Evolutionary conservation across 1,140 invertebrate genomes (phyloP).

Genomic region (Drosophila cardini): DNA sequence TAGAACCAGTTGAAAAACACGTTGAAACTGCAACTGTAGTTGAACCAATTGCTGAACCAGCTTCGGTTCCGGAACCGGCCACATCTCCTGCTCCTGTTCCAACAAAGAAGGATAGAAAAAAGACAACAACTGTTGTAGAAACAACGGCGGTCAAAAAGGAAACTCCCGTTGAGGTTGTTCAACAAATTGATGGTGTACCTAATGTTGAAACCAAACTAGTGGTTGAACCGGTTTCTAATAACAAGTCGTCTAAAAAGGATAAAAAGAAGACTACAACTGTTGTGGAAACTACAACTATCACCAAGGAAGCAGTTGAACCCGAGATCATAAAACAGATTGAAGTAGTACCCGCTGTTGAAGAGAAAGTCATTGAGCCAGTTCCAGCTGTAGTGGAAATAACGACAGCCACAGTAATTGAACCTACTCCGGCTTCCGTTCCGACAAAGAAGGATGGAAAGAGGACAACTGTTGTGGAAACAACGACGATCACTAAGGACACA

Average conservation of each 20-base stretch:
- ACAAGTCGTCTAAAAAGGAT: neutral
- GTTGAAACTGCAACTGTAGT: slow-evolving; percentile 2
- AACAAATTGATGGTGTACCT: neutral
- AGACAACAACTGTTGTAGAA: slow-evolving; percentile 5
- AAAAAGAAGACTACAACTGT: slow-evolving; percentile 11
- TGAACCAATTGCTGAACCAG: slow-evolving; percentile 4
- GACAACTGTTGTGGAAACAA: slow-evolving; percentile 9
- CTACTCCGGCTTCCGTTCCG: neutral
- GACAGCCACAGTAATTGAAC: neutral
- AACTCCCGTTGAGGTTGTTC: neutral
- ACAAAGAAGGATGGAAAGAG: slow-evolving; percentile 43
- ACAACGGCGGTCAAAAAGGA: neutral
- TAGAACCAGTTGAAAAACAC: slow-evolving; percentile 6
- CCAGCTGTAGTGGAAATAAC: neutral
- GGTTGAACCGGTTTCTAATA: neutral
- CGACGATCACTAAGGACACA: slow-evolving; percentile 2
- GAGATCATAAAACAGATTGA: slow-evolving; percentile 6
- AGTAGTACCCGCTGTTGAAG: neutral
- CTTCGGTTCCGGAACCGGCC: neutral
- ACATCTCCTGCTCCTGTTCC: neutral
- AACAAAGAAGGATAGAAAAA: slow-evolving; percentile 8
- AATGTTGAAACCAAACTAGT: neutral
- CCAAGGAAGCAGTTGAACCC: neutral
- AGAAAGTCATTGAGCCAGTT: neutral
- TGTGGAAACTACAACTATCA: slow-evolving; percentile 9